Percentiles rank a stretch among this genome's conserved stretches.
phyloP scores from a whole-genome alignment of 2,113 vertebrate genomes.

The Ceratotherium simum region DNA sequence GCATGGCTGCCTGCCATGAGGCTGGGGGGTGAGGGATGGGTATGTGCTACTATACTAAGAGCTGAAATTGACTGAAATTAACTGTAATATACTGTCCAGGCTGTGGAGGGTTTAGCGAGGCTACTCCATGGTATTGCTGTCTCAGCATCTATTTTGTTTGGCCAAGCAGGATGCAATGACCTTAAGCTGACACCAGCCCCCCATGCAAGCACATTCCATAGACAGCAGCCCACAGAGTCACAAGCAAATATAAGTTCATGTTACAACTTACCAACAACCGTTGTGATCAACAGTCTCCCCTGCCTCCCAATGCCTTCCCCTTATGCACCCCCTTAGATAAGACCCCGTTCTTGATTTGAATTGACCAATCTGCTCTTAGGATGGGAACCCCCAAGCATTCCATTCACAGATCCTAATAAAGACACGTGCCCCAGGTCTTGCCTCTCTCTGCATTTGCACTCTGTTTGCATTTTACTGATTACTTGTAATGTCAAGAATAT shows the following conservation, averaged over 20 bases:
- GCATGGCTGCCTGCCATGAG: not conserved
- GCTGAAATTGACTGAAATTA: not conserved
- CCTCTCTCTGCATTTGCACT: not conserved
- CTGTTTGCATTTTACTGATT: not conserved
- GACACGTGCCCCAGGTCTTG: no score
- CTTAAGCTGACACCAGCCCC: not conserved
- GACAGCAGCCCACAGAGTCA: not conserved
- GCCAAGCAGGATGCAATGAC: not conserved
- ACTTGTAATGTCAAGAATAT: not conserved
- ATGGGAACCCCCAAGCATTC: not conserved
- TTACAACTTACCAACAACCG: not conserved
- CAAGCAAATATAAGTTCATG: not conserved
- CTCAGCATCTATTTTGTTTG: not conserved
- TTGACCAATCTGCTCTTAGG: not conserved
- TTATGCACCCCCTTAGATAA: not conserved
- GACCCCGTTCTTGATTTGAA: not conserved
- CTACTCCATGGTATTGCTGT: not conserved
- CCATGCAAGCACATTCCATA: no score
- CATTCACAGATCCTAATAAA: not conserved
- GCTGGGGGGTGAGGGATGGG: not conserved
- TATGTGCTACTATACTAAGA: not conserved
- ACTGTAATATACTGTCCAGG: not conserved
- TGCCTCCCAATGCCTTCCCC: fast-evolving
- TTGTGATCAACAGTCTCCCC: not conserved
- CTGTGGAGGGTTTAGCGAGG: not conserved